Evolutionary conservation across 92 coral and sea anemone genomes (phyloP).

Genomic region (Umimayanthus chanpuru): DNA sequence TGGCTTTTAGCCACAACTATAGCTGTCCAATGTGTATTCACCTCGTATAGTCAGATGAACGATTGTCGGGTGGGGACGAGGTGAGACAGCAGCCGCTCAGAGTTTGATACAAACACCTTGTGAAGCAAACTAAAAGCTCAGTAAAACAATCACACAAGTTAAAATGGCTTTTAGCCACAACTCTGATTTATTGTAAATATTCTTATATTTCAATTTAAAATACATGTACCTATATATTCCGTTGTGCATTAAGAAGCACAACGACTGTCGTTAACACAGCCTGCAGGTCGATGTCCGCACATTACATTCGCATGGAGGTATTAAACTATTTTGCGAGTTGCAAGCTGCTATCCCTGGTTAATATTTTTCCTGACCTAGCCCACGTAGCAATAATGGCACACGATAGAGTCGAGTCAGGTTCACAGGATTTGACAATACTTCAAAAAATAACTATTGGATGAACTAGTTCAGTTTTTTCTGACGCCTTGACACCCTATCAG

Average conservation of each 20-base stretch:
- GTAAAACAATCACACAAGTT: background rate
- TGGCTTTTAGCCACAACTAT: background rate
- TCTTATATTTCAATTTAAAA: no score
- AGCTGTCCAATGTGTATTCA: no score
- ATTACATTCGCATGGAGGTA: background rate
- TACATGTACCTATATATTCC: background rate
- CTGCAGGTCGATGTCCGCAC: background rate
- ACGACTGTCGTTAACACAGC: background rate
- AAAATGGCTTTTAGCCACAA: constrained; percentile 3
- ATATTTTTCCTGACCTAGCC: background rate
- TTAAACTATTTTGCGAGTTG: background rate
- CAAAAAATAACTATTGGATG: no score
- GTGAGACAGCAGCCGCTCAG: background rate
- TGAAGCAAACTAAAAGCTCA: background rate
- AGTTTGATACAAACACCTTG: background rate
- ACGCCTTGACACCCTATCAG: no score
- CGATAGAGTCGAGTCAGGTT: background rate
- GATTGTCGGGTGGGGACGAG: no score
- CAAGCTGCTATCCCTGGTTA: background rate
- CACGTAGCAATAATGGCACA: background rate
- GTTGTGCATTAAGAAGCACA: background rate
- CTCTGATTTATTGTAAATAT: background rate
- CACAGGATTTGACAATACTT: background rate
- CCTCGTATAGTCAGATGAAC: no score
- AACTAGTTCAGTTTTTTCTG: no score